Percentiles rank a stretch among this genome's conserved stretches.
phyloP scores from a whole-genome alignment of 2,113 vertebrate species.

The Rhinogobius similis region DNA sequence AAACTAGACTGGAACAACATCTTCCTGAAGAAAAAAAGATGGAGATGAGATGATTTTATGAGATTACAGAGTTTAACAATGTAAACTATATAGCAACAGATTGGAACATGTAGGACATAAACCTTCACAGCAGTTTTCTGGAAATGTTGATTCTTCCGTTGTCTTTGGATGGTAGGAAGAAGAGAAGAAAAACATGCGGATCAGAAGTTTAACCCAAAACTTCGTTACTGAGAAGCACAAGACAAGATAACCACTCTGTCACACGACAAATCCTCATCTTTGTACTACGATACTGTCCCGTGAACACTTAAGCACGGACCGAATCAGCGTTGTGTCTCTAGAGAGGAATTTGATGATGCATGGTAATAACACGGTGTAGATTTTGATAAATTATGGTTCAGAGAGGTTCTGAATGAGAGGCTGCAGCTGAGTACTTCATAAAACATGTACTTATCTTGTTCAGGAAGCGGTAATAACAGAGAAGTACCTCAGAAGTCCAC shows the following conservation, averaged over 20 bases:
- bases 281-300: neutral
- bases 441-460: constrained; percentile 15
- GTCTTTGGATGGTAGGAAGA: neutral
- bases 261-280: neutral
- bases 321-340: constrained; percentile 11
- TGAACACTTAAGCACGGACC: constrained; percentile 5
- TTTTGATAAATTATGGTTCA: constrained; percentile 15
- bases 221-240: neutral
- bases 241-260: neutral
- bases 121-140: neutral
- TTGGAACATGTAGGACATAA: neutral
- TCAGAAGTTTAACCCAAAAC: neutral
- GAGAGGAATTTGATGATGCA: constrained; percentile 10
- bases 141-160: neutral
- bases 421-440: constrained; percentile 12
- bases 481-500: neutral
- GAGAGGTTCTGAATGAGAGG: neutral
- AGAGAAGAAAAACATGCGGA: neutral
- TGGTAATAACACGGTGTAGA: constrained; percentile 3
- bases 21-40: neutral
- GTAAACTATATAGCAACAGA: constrained; percentile 51
- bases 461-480: constrained; percentile 13
- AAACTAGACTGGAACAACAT: neutral
- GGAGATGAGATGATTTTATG: neutral
- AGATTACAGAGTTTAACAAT: constrained; percentile 5